A percentile compares a stretch with the other conserved stretches of the same genome.
phyloP scores from a whole-genome alignment of 2,113 vertebrate species.

The Mirounga angustirostris region DNA sequence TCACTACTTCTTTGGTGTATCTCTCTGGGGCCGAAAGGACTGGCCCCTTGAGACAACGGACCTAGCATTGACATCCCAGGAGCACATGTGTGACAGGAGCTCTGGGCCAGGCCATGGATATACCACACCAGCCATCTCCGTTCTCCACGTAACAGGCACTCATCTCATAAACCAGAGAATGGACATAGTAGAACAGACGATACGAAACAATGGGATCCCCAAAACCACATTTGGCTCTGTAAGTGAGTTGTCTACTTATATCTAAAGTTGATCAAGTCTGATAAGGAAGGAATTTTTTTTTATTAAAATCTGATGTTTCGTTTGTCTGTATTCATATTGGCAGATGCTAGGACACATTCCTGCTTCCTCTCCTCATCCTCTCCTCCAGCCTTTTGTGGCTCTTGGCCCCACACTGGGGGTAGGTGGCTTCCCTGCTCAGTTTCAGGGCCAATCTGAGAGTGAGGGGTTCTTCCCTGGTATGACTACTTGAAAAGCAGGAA shows the following conservation, averaged over 20 bases:
- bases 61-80: fast-evolving
- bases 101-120: fast-evolving
- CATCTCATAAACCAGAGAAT: not conserved
- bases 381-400: fast-evolving
- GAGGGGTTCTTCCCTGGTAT: not conserved
- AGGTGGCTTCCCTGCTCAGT: not conserved
- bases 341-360: not conserved
- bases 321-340: fast-evolving
- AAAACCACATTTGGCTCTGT: not conserved
- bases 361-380: fast-evolving
- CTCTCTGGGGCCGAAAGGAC: not conserved
- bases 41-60: not conserved
- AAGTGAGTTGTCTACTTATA: not conserved
- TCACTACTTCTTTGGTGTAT: not conserved
- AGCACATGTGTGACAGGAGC: fast-evolving
- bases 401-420: fast-evolving
- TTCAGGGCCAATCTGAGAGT: not conserved
- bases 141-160: fast-evolving
- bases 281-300: not conserved
- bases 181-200: not conserved
- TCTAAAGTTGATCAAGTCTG: not conserved
- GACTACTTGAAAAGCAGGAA: not conserved
- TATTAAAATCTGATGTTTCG: not conserved
- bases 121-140: fast-evolving
- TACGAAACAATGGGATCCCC: not conserved